Base-by-base conservation (phyloP, 2,888 invertebrate genomes). In the Acronicta aceris region DNA sequence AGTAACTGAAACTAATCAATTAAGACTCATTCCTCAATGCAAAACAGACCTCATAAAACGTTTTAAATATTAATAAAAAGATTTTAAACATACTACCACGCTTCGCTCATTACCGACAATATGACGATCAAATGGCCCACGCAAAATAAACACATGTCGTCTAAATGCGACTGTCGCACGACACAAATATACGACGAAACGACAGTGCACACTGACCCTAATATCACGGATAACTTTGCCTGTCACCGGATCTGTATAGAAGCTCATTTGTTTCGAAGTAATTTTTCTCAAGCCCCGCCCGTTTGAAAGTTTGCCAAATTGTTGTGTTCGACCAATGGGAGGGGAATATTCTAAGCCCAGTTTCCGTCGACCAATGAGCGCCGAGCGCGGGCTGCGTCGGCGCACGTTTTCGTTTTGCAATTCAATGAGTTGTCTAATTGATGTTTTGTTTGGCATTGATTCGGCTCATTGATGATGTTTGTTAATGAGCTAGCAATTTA, bases 231-330 rank as follows among this genome's bases (percentile, higher is more conserved):
- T 54, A 57, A 59, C 47, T 61, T 53, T 55, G 46, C 36, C 46
- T 64, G 64, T 66, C 75, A 64, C 33, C 43, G 25, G 25, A 51
- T 63, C 48, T 51, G 42, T 69, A 63, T 64, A 62, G 60, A 61
- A 52, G 60, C 50, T 61, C 50, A 70, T 71, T 74, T 71, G 71
- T 62, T 73, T 62, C 41, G 41, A 72, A 71, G 40, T 69, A 65
- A 75, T 83, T 84, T 84, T 80, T 78, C 74, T 68, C 54, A 85
- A 76, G 83, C 89, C 84, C 81, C 91, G 90, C 93, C 93, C 80
- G 83, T 90, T 76, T 92, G 92, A 89, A 78, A 78, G 81, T 80
- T 86, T 91, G 92, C 93, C 93, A 93, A 93, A 92, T 89, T 85
- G 82, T 86, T 82, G 75, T 59, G 63, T 59, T 47, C 72, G 62